Evolutionary conservation across 2,888 invertebrate genomes (phyloP).

Genomic region (Drosophila glabriapex): DNA sequence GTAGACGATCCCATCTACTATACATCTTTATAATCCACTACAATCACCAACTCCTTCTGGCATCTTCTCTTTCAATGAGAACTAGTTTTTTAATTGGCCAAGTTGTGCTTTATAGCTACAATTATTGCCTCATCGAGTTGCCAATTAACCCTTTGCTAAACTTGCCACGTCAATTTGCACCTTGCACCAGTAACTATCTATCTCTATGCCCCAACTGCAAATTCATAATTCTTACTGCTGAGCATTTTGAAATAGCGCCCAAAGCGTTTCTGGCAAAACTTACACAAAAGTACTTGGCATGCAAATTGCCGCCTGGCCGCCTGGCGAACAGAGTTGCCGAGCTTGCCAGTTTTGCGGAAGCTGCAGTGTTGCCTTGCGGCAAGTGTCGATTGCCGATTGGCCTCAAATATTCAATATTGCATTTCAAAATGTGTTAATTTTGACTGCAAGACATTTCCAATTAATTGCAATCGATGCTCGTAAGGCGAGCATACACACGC

Average conservation of each 20-base stretch:
- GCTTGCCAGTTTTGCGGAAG: constrained; percentile 27
- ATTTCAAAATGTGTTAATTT: constrained; percentile 64
- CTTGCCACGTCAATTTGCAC: background rate
- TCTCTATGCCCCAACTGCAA: constrained; percentile 6
- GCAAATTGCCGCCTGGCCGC: constrained; percentile 43
- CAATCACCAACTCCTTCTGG: background rate
- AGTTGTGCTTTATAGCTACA: background rate
- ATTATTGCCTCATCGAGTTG: background rate
- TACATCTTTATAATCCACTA: background rate
- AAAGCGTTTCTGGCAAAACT: constrained; percentile 46
- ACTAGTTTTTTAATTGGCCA: background rate
- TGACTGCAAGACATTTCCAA: constrained; percentile 63
- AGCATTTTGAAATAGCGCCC: constrained; percentile 20
- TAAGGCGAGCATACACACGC: background rate
- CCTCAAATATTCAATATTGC: constrained; percentile 35
- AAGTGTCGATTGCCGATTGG: constrained; percentile 45
- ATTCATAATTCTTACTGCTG: constrained; percentile 39
- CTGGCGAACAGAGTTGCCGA: constrained; percentile 23
- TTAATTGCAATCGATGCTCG: constrained; percentile 64
- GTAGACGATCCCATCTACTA: background rate
- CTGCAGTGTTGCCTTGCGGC: constrained; percentile 15
- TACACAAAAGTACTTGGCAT: constrained; percentile 41
- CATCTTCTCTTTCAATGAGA: background rate
- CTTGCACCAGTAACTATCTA: constrained; percentile 9
- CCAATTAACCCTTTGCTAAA: background rate